A percentile compares a stretch with the other conserved stretches of the same genome.
phyloP scores from a whole-genome alignment of 2,888 invertebrate genomes.

The Acanthosoma haemorrhoidale region DNA sequence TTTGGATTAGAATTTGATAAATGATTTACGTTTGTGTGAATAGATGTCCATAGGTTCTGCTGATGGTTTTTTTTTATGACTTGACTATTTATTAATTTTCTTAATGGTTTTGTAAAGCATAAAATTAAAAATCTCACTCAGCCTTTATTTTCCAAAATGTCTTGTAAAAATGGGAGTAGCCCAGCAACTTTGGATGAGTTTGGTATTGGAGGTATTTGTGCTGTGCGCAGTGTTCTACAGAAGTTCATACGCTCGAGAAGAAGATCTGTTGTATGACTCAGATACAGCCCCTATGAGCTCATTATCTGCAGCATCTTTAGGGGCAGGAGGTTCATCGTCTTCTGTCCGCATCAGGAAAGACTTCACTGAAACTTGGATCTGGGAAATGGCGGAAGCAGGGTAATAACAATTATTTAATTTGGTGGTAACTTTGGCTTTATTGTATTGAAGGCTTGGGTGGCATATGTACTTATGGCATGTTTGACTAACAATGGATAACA shows the following conservation, averaged over 20 bases:
- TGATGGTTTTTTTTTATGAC: too few relatives aligned
- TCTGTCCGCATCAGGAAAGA: slow-evolving; percentile 52
- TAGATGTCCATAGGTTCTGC: too few relatives aligned
- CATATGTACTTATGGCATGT: background rate
- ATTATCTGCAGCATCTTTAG: background rate
- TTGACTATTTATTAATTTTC: too few relatives aligned
- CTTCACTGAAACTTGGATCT: slow-evolving; percentile 71
- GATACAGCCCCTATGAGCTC: slow-evolving; percentile 33
- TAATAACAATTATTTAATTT: slow-evolving; percentile 45
- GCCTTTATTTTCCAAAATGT: background rate
- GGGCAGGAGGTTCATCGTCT: background rate
- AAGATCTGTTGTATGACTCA: slow-evolving; percentile 42
- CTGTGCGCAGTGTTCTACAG: slow-evolving; percentile 51
- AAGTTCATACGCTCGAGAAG: slow-evolving; percentile 44
- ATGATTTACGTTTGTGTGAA: too few relatives aligned
- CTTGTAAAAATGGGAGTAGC: background rate
- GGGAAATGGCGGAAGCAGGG: slow-evolving; percentile 57
- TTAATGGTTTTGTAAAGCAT: too few relatives aligned
- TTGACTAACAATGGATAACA: slow-evolving; percentile 7
- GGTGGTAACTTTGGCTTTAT: slow-evolving; percentile 7
- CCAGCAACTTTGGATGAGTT: background rate
- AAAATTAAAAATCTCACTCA: background rate
- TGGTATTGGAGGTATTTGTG: slow-evolving; percentile 20
- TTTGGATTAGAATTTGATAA: too few relatives aligned
- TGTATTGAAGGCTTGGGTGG: slow-evolving; percentile 13